phyloP scores from a whole-genome alignment of 1,140 invertebrate genomes.

The Drosophila kikkawai region DNA sequence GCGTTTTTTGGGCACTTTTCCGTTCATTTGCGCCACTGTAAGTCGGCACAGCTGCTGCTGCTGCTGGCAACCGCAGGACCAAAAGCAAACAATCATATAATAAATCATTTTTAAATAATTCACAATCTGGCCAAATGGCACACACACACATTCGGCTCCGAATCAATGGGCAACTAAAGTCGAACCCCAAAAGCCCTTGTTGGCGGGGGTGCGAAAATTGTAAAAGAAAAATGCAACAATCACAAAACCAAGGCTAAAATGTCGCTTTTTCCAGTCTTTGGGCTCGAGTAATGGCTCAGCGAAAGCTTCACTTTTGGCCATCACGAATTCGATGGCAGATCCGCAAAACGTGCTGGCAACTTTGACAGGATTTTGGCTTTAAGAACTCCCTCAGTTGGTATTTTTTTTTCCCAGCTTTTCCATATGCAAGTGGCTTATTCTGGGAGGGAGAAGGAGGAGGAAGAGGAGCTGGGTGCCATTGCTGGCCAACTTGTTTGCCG shows the following conservation, averaged over 20 bases:
- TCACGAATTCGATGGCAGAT: conserved; percentile 73
- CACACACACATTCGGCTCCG: neutral
- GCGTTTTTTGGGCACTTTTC: neutral
- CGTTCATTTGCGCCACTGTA: conserved; percentile 18
- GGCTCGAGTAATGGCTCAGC: conserved; percentile 66
- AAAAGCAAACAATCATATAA: conserved; percentile 79
- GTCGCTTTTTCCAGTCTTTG: conserved; percentile 39
- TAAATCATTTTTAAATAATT: conserved; percentile 82
- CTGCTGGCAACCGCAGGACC: conserved; percentile 65
- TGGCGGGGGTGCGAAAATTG: conserved; percentile 10
- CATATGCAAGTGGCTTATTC: conserved; percentile 43
- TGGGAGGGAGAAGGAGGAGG: conserved; percentile 6
- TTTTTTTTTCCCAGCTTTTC: conserved; percentile 9
- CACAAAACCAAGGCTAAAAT: conserved; percentile 16
- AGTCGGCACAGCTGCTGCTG: conserved; percentile 46
- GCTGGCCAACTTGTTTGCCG: conserved; percentile 55
- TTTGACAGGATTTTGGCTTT: conserved; percentile 49
- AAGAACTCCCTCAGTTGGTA: conserved; percentile 37
- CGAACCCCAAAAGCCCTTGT: conserved; percentile 10
- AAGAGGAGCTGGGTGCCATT: neutral
- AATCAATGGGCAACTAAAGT: conserved; percentile 46
- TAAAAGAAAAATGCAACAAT: conserved; percentile 9
- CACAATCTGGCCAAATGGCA: conserved; percentile 62
- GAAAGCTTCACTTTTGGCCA: conserved; percentile 70
- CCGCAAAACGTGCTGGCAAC: conserved; percentile 60